Conservation (phyloP, 2,797 vertebrate species). For the Catharus ustulatus region DNA sequence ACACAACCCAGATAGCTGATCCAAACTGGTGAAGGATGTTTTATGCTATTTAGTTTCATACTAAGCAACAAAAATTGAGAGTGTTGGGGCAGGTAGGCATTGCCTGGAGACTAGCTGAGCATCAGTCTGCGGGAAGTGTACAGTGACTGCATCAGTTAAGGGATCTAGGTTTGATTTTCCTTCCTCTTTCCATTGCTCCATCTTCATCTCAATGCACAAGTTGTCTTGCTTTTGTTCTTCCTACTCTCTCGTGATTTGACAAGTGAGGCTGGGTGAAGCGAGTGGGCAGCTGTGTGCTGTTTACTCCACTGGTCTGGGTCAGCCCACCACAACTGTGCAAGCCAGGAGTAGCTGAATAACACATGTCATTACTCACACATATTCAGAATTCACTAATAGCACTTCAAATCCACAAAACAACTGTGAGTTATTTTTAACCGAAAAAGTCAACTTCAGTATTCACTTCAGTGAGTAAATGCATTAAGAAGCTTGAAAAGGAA, state of each 20-base stretch:
- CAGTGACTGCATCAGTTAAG: fast-evolving
- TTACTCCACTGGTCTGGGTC: not conserved
- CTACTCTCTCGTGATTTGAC: not conserved
- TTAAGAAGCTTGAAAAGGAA: not conserved
- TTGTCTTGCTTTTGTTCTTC: not conserved
- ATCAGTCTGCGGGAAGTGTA: not conserved
- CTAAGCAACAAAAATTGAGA: not conserved
- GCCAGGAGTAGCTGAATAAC: not conserved
- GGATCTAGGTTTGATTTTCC: not conserved
- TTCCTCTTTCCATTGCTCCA: not conserved
- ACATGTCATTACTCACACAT: fast-evolving
- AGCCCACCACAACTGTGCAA: not conserved
- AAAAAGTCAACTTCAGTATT: not conserved
- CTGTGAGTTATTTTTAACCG: not conserved
- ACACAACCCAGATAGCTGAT: not conserved
- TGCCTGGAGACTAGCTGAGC: not conserved
- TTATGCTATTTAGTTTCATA: not conserved
- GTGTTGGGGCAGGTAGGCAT: not conserved
- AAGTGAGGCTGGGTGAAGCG: fast-evolving
- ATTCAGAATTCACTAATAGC: not conserved
- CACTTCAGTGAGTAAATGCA: not conserved
- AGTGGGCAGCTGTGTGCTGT: not conserved
- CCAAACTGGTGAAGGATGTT: not conserved
- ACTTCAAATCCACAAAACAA: not conserved
- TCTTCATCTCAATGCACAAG: not conserved